Evolutionary conservation across 1,140 invertebrate species (phyloP), one percentile per base, ranked within the genome.

Genomic region (Temnothorax nylanderi): DNA sequence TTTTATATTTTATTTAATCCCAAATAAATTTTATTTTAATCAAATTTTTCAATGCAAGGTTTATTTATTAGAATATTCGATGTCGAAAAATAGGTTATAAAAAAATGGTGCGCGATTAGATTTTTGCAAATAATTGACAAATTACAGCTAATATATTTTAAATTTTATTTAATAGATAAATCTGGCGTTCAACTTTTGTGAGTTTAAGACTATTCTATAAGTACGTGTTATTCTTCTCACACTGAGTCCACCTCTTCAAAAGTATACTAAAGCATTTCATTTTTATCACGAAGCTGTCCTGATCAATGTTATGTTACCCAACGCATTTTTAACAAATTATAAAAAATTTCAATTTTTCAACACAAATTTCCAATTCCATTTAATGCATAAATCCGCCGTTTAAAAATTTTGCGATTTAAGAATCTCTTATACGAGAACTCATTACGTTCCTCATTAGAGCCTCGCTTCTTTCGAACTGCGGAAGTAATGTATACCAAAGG

Each of bases 21-120:
- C 6, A 10, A 26, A 4, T 47, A 1, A 51, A 32, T 72, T 72
- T 72, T n/a, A 71, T 26, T n/a, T 16, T 51, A 41, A n/a, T 4
- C 1, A 2, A 32, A 60, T 13, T 60, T 60, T 62, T 62, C 11
- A 32, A 32, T 47, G 11, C 0, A 6, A 18, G 0, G 7, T 10
- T 71, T 71, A 71, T 71, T 71, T 71, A 71, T 49, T 11, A 26
- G 11, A 69, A n/a, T 21, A 69, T 11, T 69, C 3, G 2, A 41
- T 7, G 6, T 44, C 3, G 13, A 21, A 51, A 51, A 71, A 51
- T 1, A 51, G n/a, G 1, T 32, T 21, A 32, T 8, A 32, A 32
- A 49, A 71, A 47, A 16, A 16, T 49, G 4, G 0, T 26, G 21
- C 0, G 2, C 16, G 44, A 41, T 51, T 3, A 32, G 47, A 51